Evolutionary conservation across 92 coral and sea anemone genomes (phyloP).

Genomic region (Metridium senile): DNA sequence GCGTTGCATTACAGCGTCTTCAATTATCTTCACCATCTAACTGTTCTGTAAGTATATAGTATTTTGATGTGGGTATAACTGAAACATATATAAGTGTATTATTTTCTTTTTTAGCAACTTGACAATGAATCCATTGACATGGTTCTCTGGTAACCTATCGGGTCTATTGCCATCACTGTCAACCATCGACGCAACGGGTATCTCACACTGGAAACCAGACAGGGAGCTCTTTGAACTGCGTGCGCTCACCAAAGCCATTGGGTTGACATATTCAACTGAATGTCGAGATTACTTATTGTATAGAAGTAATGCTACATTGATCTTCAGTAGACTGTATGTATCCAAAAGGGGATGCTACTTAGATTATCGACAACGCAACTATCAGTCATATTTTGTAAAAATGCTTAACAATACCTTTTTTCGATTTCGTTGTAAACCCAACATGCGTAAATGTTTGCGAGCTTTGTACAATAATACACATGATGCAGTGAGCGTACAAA

Average conservation of each 20-base stretch:
- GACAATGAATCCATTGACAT: neutral
- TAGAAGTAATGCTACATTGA: constrained; percentile 32
- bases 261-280: constrained; percentile 31
- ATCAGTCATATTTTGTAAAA: too few species aligned
- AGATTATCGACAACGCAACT: too few species aligned
- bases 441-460: too few species aligned
- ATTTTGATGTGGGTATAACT: neutral
- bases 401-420: too few species aligned
- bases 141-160: constrained; percentile 20
- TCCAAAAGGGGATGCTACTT: neutral
- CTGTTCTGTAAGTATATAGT: neutral
- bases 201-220: constrained; percentile 38
- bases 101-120: neutral
- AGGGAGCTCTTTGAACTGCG: constrained; percentile 29
- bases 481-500: too few species aligned
- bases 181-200: constrained; percentile 28
- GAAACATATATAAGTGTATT: neutral
- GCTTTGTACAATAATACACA: too few species aligned
- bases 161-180: constrained; percentile 16
- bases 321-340: neutral
- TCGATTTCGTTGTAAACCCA: too few species aligned
- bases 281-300: constrained; percentile 34
- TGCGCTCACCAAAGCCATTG: constrained; percentile 33
- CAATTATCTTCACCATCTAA: neutral
- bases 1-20: neutral